Percentiles rank a stretch among this genome's conserved stretches.
Conservation (phyloP, 1,140 invertebrate genomes). For the Penaeus chinensis region DNA sequence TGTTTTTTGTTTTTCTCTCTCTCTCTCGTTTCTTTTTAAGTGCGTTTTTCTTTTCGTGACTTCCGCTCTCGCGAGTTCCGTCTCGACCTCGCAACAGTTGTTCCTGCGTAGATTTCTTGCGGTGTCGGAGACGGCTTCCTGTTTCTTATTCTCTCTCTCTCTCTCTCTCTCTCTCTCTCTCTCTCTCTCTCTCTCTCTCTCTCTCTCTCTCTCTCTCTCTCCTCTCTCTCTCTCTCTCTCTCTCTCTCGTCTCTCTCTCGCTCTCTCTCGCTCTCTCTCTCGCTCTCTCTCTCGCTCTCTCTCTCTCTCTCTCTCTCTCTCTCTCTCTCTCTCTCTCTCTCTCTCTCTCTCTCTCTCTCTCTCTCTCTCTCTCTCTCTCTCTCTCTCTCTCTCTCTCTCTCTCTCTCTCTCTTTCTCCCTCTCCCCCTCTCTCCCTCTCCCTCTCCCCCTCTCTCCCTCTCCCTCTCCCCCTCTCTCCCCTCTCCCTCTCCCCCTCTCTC, state of each 20-base stretch:
- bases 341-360: constrained; percentile 23
- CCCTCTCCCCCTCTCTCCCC: too few species aligned
- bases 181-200: too few species aligned
- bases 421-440: not conserved
- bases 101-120: too few species aligned
- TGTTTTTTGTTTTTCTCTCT: not conserved
- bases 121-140: too few species aligned
- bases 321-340: constrained; percentile 1
- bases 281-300: not conserved
- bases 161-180: too few species aligned
- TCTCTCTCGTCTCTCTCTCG: not conserved
- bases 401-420: not conserved
- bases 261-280: not conserved
- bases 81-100: too few species aligned
- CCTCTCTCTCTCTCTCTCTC: not conserved
- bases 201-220: too few species aligned
- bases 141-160: too few species aligned
- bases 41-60: not conserved
- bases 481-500: not conserved
- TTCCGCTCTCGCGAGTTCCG: too few species aligned
- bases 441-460: too few species aligned
- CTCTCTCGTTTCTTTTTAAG: not conserved
- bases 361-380: not conserved
- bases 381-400: too few species aligned
- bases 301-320: not conserved